Evolutionary conservation across 2,797 vertebrate genomes (phyloP).

Genomic region (Poecilia velifera): DNA sequence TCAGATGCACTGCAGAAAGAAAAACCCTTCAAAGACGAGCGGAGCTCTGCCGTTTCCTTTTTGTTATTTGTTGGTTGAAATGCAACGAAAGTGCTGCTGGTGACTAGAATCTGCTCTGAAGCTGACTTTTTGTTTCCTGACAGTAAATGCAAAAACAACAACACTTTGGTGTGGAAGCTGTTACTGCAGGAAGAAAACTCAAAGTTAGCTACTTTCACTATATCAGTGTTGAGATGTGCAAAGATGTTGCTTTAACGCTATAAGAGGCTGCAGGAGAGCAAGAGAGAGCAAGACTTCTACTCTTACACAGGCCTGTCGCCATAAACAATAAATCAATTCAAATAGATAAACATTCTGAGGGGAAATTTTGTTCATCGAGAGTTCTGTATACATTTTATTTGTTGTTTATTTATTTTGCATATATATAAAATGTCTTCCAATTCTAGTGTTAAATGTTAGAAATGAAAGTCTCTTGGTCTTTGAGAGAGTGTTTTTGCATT

Average conservation of each 20-base stretch:
- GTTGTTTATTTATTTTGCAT: too few species aligned
- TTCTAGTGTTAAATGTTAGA: too few species aligned
- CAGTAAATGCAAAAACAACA: background rate
- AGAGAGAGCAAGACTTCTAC: background rate
- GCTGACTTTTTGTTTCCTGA: background rate
- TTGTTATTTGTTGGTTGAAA: background rate
- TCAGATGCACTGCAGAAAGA: constrained; percentile 53
- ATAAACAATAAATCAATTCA: too few species aligned
- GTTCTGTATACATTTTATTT: too few species aligned
- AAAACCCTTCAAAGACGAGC: constrained; percentile 51
- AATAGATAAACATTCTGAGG: too few species aligned
- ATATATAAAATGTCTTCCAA: too few species aligned
- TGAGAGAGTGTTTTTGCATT: too few species aligned
- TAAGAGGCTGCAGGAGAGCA: background rate
- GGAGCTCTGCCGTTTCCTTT: background rate
- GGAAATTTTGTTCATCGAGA: too few species aligned
- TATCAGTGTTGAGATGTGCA: background rate
- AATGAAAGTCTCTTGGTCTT: too few species aligned
- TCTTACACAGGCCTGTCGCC: too few species aligned
- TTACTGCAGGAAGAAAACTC: background rate
- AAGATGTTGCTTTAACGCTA: background rate
- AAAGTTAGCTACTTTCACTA: background rate
- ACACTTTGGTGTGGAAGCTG: background rate
- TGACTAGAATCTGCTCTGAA: background rate
- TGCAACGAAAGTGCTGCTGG: background rate